Conservation (phyloP, 2,113 vertebrate genomes). For the Oreochromis niloticus region DNA sequence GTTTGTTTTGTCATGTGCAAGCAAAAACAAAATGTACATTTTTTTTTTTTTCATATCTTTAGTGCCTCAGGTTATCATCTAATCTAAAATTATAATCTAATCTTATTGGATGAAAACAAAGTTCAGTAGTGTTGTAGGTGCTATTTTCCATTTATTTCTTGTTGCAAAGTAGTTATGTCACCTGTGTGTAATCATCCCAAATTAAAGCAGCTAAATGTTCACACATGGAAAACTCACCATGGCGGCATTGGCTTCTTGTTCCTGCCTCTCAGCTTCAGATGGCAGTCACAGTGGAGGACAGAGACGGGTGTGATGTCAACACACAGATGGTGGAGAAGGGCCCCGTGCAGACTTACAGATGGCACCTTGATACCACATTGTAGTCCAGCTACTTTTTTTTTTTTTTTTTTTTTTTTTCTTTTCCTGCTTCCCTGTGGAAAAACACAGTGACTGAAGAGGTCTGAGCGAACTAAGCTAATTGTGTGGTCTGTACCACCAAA, state of each 20-base stretch:
- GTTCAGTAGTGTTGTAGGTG: neutral
- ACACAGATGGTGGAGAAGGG: slow-evolving; percentile 42
- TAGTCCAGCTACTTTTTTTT: neutral
- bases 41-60: neutral
- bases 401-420: neutral
- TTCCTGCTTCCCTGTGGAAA: neutral
- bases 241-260: neutral
- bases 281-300: slow-evolving; percentile 10
- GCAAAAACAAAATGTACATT: neutral
- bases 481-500: neutral
- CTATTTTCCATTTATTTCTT: neutral
- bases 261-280: neutral
- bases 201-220: neutral
- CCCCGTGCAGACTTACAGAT: slow-evolving; percentile 39
- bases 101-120: neutral
- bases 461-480: neutral
- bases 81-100: neutral
- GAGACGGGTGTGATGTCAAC: slow-evolving; percentile 22
- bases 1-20: neutral
- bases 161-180: neutral
- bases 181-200: neutral
- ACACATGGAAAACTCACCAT: neutral
- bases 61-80: neutral
- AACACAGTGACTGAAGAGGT: neutral
- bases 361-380: slow-evolving; percentile 30